These are phyloP conservation scores for Gallinago media DNA, from an alignment of 2,113 vertebrate species.

Conservation along the genomic window DNA sequence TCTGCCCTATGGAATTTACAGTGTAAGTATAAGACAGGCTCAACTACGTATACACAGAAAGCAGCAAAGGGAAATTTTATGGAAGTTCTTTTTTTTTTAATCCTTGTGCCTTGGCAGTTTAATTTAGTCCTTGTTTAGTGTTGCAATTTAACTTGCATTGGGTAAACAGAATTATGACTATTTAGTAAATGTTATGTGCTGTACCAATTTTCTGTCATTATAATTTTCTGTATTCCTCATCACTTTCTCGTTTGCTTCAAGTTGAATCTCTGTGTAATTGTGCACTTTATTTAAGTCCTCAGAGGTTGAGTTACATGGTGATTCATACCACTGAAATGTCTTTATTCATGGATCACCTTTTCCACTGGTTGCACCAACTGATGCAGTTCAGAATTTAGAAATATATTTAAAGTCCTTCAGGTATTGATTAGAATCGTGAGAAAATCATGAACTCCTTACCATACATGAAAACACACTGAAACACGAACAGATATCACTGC, in stretches of 20 bases:
- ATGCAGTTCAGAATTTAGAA: neutral
- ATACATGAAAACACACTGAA: neutral
- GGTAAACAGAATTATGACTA: neutral
- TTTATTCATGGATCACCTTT: neutral
- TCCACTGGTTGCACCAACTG: accelerated
- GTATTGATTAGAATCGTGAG: neutral
- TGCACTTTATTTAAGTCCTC: neutral
- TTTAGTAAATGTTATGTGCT: neutral
- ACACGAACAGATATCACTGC: neutral
- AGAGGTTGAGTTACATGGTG: neutral
- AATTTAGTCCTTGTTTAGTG: neutral
- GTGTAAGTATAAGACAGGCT: neutral
- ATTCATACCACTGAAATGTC: neutral
- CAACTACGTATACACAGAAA: neutral
- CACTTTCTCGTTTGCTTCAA: neutral
- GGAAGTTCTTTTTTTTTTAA: neutral
- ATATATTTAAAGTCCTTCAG: neutral
- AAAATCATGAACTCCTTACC: neutral
- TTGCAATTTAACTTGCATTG: neutral
- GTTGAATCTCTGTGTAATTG: neutral
- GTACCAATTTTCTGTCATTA: neutral
- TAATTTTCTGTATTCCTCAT: neutral
- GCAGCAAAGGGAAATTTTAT: neutral
- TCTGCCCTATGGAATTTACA: neutral
- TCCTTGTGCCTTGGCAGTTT: neutral